Evolutionary conservation across 2,888 invertebrate species (phyloP).

Genomic region (Napeogenes inachia): DNA sequence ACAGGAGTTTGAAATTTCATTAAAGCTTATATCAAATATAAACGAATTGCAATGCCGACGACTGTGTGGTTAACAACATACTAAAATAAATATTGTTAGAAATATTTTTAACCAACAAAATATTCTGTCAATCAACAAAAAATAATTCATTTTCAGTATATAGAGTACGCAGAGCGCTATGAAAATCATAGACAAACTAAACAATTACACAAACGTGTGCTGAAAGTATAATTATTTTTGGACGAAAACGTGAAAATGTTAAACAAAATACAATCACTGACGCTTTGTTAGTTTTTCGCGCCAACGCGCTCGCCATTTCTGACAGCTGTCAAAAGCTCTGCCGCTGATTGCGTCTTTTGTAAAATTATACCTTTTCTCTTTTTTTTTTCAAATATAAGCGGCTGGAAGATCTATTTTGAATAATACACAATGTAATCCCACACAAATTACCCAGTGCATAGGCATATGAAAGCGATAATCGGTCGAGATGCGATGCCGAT

Average conservation of each 20-base stretch:
- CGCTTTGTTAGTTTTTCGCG: conserved; percentile 70
- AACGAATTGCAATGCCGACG: not conserved
- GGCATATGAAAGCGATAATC: conserved; percentile 65
- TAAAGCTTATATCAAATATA: too few species aligned
- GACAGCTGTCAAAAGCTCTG: conserved; percentile 65
- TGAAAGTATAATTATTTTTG: conserved; percentile 69
- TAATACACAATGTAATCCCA: conserved; percentile 65
- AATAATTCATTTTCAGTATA: conserved; percentile 63
- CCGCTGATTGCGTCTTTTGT: conserved; percentile 29
- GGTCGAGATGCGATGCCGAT: conserved; percentile 62
- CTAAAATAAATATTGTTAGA: conserved; percentile 19
- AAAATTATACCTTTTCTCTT: conserved; percentile 46
- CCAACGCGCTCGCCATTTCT: conserved; percentile 45
- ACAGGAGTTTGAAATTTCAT: too few species aligned
- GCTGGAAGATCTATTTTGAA: conserved; percentile 43
- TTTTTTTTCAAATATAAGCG: conserved; percentile 36
- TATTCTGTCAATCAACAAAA: conserved; percentile 58
- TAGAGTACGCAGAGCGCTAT: conserved; percentile 39
- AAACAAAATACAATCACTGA: conserved; percentile 50
- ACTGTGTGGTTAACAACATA: conserved; percentile 2
- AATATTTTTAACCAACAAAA: conserved; percentile 33
- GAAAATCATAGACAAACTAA: conserved; percentile 66
- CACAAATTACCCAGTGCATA: conserved; percentile 61
- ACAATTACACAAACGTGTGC: conserved; percentile 73
- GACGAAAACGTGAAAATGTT: conserved; percentile 58